Base-by-base conservation (phyloP, 2,113 vertebrate species). In the Suncus etruscus region DNA sequence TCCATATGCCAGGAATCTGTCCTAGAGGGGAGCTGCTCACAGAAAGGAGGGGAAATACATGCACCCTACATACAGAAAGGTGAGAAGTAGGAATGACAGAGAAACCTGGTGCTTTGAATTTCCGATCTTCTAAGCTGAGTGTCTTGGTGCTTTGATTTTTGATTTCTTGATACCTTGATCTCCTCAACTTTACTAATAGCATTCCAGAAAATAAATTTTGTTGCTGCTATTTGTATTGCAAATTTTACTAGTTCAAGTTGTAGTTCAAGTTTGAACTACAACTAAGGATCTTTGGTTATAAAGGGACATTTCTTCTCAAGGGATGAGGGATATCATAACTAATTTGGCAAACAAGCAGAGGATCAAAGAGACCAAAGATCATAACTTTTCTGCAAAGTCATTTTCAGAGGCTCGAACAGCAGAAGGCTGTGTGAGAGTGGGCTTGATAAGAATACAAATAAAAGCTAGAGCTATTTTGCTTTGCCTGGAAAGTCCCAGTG, bases 301-400 rank as follows among this genome's bases (percentile, higher is more conserved):
- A 0, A 15, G 18, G 24, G n/a, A 75, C 1, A 12, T 86, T 69
- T 76, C 20, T 29, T 76, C 76, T 69, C 39, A 76, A 31, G 32
- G 22, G 25, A 48, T 39, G 4, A 91, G 25, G 32, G 45, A 48
- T 47, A 31, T 68, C 27, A 47, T 32, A 51, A 58, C 20, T n/a
- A 82, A 39, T 70, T 12, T 68, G 63, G 63, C 39, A 14, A 82
- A 81, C 61, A 76, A 90, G n/a, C 32, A 86, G 75, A 76, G 51
- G 24, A 31, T 69, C 39, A 39, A 39, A 39, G 39, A 39, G 39
- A 39, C 39, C 39, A 39, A 5, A 39, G 39, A 39, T 39, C 39
- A 39, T 39, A 39, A 3, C 39, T 39, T 39, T 3, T 39, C 77
- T 25, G 2, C 2, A 18, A 85, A 74, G 32, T 29, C 25, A n/a